Conservation (phyloP, 2,797 vertebrate genomes). For the Podargus strigoides region DNA sequence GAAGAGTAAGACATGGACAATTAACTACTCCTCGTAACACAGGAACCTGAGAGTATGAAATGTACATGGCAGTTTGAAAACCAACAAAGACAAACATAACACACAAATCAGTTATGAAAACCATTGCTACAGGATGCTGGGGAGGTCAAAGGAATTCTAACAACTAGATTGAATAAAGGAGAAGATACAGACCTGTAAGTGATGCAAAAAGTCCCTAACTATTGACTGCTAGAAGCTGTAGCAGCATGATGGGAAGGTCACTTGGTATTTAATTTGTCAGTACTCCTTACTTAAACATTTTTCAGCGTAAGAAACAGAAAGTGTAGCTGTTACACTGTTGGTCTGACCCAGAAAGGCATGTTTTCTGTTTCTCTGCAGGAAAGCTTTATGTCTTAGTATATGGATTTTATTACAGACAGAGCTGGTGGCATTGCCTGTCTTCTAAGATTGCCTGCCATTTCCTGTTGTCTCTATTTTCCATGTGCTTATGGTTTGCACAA, state of each 20-base stretch:
- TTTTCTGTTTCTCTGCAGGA: not conserved
- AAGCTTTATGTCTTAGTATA: not conserved
- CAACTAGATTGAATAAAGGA: not conserved
- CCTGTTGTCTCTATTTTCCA: not conserved
- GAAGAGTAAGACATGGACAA: not conserved
- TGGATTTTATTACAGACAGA: constrained; percentile 20
- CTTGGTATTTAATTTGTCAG: not conserved
- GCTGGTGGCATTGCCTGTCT: not conserved
- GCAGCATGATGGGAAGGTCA: not conserved
- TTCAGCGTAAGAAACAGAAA: not conserved
- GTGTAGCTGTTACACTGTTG: not conserved
- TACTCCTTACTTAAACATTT: not conserved
- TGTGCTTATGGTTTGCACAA: not conserved
- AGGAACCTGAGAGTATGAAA: not conserved
- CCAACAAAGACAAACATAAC: not conserved
- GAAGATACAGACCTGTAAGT: not conserved
- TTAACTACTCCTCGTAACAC: not conserved
- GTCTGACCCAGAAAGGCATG: not conserved
- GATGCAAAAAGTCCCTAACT: not conserved
- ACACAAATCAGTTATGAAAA: not conserved
- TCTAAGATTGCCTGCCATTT: not conserved
- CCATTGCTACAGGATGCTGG: not conserved
- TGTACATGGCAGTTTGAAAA: not conserved
- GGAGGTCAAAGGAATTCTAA: not conserved
- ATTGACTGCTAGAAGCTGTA: not conserved